phyloP scores from a whole-genome alignment of 2,113 vertebrate genomes.

The Columba janthina region DNA sequence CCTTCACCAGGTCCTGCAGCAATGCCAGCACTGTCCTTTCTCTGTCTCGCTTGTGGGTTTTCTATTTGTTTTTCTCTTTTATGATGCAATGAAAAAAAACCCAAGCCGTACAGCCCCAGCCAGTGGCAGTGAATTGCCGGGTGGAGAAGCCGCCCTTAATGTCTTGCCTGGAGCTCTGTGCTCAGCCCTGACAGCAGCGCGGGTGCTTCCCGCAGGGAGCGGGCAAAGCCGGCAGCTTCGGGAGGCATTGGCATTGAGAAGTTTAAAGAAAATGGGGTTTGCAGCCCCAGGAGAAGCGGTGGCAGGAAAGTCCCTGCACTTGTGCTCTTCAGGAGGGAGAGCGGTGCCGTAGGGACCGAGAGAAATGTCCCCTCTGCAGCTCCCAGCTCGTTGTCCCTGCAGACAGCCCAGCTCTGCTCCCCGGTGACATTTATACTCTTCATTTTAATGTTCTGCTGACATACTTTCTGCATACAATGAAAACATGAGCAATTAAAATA shows the following conservation, averaged over 20 bases:
- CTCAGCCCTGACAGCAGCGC: neutral
- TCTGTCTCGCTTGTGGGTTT: neutral
- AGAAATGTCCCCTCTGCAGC: neutral
- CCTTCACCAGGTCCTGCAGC: rapidly evolving
- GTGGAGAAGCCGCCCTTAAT: neutral
- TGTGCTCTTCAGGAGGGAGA: neutral
- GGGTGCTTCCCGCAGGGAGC: neutral
- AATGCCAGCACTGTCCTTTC: neutral
- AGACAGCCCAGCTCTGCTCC: neutral
- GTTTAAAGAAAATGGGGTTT: neutral
- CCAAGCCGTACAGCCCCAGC: neutral
- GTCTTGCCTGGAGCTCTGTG: neutral
- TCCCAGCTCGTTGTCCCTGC: neutral
- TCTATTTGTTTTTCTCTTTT: neutral
- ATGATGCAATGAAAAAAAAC: neutral
- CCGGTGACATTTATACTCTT: neutral
- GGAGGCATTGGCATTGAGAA: rapidly evolving
- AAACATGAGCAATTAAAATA: neutral
- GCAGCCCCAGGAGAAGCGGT: neutral
- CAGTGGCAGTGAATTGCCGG: rapidly evolving
- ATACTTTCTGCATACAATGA: neutral
- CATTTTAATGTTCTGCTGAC: neutral
- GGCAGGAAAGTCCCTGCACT: rapidly evolving
- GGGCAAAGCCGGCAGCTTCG: neutral
- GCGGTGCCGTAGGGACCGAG: rapidly evolving